Percentiles rank a stretch among this genome's conserved stretches.
phyloP scores from a whole-genome alignment of 2,113 vertebrate species.

The Seriola rivoliana region DNA sequence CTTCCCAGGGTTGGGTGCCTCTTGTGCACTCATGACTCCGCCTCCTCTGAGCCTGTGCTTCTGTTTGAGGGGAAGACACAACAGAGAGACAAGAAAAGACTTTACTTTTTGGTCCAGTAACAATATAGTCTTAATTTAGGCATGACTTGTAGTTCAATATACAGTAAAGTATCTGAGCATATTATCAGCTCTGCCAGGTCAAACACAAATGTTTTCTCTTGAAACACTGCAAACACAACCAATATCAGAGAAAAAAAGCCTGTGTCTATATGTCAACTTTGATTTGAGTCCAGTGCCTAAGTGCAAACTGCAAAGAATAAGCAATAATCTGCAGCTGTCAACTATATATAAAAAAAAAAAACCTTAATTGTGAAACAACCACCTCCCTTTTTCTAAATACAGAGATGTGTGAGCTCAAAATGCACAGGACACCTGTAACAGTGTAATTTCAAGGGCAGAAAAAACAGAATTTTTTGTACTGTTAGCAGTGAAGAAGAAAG shows the following conservation, averaged over 20 bases:
- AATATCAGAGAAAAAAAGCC: neutral
- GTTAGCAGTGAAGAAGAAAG: conserved; percentile 13
- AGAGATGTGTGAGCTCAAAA: conserved; percentile 9
- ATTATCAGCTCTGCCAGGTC: neutral
- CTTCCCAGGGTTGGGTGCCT: conserved; percentile 75
- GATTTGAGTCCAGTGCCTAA: neutral
- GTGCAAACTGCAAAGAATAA: conserved; percentile 3
- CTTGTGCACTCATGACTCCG: conserved; percentile 83
- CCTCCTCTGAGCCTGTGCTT: conserved; percentile 74
- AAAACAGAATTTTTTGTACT: conserved; percentile 7
- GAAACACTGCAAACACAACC: conserved; percentile 7
- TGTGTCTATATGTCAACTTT: neutral
- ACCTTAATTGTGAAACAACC: conserved; percentile 3
- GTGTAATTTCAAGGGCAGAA: conserved; percentile 13
- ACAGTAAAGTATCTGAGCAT: neutral
- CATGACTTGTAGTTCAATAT: neutral
- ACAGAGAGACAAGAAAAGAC: conserved; percentile 31
- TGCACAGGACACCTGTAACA: conserved; percentile 16
- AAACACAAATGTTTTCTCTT: conserved; percentile 21
- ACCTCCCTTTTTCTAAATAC: conserved; percentile 22
- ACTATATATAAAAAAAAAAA: conserved; percentile 16
- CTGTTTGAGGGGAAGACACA: conserved; percentile 45
- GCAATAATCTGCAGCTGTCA: conserved; percentile 1
- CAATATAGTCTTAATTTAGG: neutral
- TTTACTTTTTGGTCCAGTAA: conserved; percentile 1